Evolutionary conservation across 2,888 invertebrate genomes (phyloP).

Genomic region (Metopia argyrocephala): DNA sequence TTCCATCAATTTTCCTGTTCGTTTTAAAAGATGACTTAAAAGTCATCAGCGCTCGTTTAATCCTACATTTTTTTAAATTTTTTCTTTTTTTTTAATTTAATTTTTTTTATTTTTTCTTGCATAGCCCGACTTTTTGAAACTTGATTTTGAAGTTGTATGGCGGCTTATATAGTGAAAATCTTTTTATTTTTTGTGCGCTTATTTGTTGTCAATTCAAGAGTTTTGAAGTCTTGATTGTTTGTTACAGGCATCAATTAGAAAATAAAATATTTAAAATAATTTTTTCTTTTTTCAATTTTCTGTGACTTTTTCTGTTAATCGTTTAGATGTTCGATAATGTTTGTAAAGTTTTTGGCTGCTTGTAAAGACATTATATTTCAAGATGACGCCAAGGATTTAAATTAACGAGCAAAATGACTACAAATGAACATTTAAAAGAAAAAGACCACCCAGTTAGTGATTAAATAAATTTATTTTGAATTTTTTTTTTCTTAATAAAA

Average conservation of each 20-base stretch:
- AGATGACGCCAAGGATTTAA: slow-evolving; percentile 61
- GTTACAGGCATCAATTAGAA: slow-evolving; percentile 65
- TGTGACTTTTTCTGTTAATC: slow-evolving; percentile 35
- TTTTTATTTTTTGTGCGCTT: background rate
- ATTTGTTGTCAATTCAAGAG: slow-evolving; percentile 15
- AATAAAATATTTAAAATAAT: slow-evolving; percentile 43
- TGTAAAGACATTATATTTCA: slow-evolving; percentile 64
- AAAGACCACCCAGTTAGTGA: slow-evolving; percentile 40
- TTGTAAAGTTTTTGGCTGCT: slow-evolving; percentile 49
- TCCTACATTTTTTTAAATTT: slow-evolving; percentile 19
- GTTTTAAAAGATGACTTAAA: slow-evolving; percentile 54
- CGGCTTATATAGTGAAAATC: slow-evolving; percentile 11
- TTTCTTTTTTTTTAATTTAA: background rate
- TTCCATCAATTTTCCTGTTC: slow-evolving; percentile 52
- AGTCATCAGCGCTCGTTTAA: slow-evolving; percentile 61
- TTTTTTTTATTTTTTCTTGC: background rate
- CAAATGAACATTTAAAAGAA: background rate
- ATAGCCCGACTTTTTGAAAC: background rate
- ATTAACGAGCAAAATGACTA: slow-evolving; percentile 27
- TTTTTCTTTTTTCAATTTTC: background rate
- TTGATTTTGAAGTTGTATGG: background rate
- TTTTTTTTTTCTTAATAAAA: background rate
- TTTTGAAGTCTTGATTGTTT: slow-evolving; percentile 59
- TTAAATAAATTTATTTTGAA: slow-evolving; percentile 13
- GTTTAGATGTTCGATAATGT: slow-evolving; percentile 62